phyloP scores from a whole-genome alignment of 2,797 vertebrate species.

The Xiphorhynchus erythropygius region DNA sequence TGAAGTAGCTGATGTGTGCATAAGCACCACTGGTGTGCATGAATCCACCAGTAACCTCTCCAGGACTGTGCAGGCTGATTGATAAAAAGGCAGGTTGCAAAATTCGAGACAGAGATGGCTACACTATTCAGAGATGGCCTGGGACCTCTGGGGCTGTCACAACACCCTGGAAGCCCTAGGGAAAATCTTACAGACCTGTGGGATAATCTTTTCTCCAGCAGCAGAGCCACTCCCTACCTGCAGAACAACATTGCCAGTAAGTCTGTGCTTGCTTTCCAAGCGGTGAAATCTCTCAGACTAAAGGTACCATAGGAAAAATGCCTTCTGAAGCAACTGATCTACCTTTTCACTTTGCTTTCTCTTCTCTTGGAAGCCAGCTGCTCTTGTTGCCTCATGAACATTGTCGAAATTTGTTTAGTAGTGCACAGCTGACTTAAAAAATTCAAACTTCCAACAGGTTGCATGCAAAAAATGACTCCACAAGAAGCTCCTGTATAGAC shows the following conservation, averaged over 20 bases:
- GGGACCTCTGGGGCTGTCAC: fast-evolving
- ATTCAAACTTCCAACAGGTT: neutral
- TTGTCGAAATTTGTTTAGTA: neutral
- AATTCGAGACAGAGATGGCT: neutral
- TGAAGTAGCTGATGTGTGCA: neutral
- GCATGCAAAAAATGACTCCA: neutral
- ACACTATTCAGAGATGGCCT: neutral
- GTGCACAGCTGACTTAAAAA: neutral
- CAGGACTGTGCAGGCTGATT: neutral
- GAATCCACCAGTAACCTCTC: neutral
- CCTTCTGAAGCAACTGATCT: neutral
- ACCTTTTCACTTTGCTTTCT: neutral
- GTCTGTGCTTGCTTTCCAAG: neutral
- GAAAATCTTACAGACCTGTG: neutral
- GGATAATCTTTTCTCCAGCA: neutral
- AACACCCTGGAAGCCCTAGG: neutral
- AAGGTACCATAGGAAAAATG: neutral
- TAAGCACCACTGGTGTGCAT: fast-evolving
- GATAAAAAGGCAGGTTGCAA: neutral
- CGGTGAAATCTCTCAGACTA: neutral
- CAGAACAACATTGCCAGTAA: neutral
- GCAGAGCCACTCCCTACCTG: neutral
- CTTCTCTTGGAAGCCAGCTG: neutral
- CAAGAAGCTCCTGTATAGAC: neutral
- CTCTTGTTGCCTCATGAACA: neutral